phyloP scores from a whole-genome alignment of 2,113 vertebrate species.

The Elgaria multicarinata region DNA sequence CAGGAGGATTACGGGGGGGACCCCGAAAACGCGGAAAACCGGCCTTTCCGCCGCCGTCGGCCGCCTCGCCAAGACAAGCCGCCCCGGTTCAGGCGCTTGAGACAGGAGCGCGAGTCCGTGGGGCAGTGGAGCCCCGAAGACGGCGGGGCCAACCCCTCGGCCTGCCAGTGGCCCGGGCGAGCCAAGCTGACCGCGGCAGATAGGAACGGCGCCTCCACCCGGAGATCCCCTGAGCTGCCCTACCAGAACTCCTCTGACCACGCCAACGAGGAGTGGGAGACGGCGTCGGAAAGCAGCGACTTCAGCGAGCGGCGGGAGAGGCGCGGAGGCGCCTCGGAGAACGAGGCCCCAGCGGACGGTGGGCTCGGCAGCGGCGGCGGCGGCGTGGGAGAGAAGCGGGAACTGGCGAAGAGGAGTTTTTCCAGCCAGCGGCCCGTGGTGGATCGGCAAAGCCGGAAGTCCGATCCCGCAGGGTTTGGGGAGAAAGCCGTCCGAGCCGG shows the following conservation, averaged over 20 bases:
- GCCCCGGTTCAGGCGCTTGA: conserved; percentile 91
- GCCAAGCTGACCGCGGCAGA: conserved; percentile 78
- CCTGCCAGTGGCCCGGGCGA: conserved; percentile 85
- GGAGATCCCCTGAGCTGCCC: conserved; percentile 76
- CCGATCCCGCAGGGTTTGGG: conserved; percentile 83
- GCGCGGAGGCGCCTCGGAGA: conserved; percentile 70
- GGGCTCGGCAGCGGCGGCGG: conserved; percentile 77
- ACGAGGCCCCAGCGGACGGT: conserved; percentile 78
- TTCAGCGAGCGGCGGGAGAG: conserved; percentile 91
- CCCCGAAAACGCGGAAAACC: conserved; percentile 86
- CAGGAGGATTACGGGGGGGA: conserved; percentile 83
- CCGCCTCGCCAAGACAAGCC: conserved; percentile 97
- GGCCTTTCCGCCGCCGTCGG: conserved; percentile 87
- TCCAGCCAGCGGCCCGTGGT: conserved; percentile 94
- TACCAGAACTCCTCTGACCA: conserved; percentile 85
- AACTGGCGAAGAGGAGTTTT: conserved; percentile 95
- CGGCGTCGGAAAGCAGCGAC: conserved; percentile 94
- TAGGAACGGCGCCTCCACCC: conserved; percentile 75
- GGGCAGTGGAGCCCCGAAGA: conserved; percentile 91
- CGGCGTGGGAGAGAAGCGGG: conserved; percentile 88
- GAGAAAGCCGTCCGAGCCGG: conserved; percentile 81
- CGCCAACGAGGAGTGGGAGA: conserved; percentile 94
- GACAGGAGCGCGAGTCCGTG: conserved; percentile 86
- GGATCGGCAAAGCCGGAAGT: conserved; percentile 93
- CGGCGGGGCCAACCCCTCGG: conserved; percentile 80